Evolutionary conservation across 2,797 vertebrate species (phyloP).

Genomic region (Lacerta agilis): DNA sequence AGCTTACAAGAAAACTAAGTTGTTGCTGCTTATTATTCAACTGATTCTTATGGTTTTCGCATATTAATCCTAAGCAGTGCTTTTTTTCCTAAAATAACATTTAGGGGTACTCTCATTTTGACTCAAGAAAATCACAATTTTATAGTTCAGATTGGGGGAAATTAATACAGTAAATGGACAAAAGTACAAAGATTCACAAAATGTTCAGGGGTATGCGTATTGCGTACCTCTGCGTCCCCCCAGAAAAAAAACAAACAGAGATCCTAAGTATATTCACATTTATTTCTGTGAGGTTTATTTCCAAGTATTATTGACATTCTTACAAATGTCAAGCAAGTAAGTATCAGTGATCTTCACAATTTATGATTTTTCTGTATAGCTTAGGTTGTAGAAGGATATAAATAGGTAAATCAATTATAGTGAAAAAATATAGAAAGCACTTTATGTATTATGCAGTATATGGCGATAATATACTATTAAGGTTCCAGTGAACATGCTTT

Average conservation of each 20-base stretch:
- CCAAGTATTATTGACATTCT: background rate
- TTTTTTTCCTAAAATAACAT: too few relatives aligned
- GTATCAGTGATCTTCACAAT: background rate
- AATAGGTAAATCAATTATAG: slow-evolving; percentile 10
- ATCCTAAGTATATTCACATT: background rate
- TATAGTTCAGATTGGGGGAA: too few relatives aligned
- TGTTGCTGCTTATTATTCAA: background rate
- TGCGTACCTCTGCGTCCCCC: too few relatives aligned
- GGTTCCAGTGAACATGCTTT: slow-evolving; percentile 16
- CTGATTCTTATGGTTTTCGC: background rate
- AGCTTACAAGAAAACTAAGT: background rate
- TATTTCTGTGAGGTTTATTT: background rate
- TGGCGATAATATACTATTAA: slow-evolving; percentile 21
- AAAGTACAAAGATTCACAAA: too few relatives aligned
- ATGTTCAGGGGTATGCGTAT: too few relatives aligned
- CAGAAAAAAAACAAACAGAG: too few relatives aligned
- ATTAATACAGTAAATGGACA: too few relatives aligned
- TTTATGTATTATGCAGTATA: slow-evolving; percentile 12
- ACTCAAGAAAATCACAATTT: too few relatives aligned
- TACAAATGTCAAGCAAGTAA: background rate
- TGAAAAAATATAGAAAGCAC: slow-evolving; percentile 12
- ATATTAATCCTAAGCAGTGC: background rate
- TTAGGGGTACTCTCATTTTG: too few relatives aligned
- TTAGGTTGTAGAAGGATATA: background rate
- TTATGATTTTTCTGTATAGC: slow-evolving; percentile 15